These are phyloP conservation scores for Anthoscopus minutus DNA, from an alignment of 2,113 vertebrate species.

Conservation along the genomic window DNA sequence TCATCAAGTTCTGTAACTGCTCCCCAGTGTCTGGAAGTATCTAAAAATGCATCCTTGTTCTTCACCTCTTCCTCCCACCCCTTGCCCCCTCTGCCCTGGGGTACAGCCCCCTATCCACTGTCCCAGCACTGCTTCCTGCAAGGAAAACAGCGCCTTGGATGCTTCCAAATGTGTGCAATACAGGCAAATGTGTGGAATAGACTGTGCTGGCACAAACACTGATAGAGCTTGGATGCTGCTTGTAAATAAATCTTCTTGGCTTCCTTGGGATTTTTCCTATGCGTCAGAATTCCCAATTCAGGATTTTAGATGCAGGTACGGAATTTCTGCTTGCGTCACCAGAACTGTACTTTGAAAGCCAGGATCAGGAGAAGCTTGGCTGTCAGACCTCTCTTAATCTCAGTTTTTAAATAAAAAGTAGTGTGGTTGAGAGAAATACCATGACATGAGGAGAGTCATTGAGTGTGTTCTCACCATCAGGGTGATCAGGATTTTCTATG, in stretches of 20 bases:
- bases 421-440: neutral
- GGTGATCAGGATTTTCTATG: neutral
- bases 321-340: neutral
- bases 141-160: neutral
- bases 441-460: neutral
- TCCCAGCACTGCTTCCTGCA: neutral
- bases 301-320: neutral
- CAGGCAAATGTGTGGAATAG: neutral
- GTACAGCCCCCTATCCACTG: neutral
- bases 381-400: neutral
- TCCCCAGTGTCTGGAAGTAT: neutral
- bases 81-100: fast-evolving
- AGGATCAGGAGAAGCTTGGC: neutral
- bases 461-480: neutral
- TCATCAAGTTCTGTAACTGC: neutral
- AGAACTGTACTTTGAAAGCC: neutral
- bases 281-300: neutral
- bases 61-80: neutral
- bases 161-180: neutral
- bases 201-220: neutral
- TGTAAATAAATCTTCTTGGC: neutral
- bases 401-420: neutral
- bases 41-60: fast-evolving
- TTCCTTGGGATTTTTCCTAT: fast-evolving
- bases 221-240: fast-evolving